Evolutionary conservation across 1,140 invertebrate genomes (phyloP).

Genomic region (Bicyclus anynana): DNA sequence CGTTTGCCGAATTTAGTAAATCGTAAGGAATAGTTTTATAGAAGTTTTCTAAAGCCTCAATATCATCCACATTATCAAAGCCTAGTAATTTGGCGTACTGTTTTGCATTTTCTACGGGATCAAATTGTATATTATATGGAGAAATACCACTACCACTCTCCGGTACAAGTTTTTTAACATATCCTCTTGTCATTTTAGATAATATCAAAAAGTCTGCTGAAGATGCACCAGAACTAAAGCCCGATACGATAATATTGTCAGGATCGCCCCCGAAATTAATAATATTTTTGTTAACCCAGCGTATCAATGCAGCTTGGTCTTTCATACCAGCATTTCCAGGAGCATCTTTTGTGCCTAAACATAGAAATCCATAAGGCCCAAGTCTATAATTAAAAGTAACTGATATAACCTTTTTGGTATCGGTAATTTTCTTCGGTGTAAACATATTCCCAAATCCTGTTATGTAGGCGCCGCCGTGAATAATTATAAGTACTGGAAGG

Average conservation of each 20-base stretch:
- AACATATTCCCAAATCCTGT: conserved; percentile 8
- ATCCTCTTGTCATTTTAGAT: conserved; percentile 38
- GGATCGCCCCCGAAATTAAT: conserved; percentile 44
- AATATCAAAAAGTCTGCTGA: conserved; percentile 39
- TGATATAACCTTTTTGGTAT: conserved; percentile 27
- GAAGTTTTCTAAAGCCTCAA: not conserved
- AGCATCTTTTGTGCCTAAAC: conserved; percentile 35
- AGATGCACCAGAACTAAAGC: conserved; percentile 40
- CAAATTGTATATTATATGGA: conserved; percentile 30
- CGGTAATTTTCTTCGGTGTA: conserved; percentile 21
- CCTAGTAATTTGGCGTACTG: conserved; percentile 29
- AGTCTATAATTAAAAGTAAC: conserved; percentile 43
- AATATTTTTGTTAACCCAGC: conserved; percentile 44
- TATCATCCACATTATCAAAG: not conserved
- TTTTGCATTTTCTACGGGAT: conserved; percentile 43
- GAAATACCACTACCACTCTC: conserved; percentile 33
- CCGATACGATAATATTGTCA: conserved; percentile 41
- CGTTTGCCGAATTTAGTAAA: not conserved
- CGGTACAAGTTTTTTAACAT: conserved; percentile 44
- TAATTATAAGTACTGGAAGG: conserved; percentile 23
- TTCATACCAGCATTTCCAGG: conserved; percentile 52
- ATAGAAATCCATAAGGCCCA: conserved; percentile 39
- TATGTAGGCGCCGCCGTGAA: conserved; percentile 28
- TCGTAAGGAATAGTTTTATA: conserved; percentile 1
- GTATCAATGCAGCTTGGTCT: conserved; percentile 41